Evolutionary conservation across 2,797 vertebrate species (phyloP).

Genomic region (Ctenopoma multispine): DNA sequence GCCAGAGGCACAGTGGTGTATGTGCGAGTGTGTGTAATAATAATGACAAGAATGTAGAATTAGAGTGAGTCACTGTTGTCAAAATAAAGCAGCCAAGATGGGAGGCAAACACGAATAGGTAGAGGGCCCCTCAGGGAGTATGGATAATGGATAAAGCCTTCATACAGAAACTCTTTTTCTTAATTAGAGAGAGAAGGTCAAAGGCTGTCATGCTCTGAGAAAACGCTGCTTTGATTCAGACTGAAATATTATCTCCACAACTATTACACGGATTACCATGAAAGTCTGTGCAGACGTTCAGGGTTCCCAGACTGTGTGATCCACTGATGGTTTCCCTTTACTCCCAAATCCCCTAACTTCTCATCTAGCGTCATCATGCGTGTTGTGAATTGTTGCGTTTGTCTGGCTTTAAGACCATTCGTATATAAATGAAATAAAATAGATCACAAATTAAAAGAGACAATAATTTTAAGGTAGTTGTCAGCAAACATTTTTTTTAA

Average conservation of each 20-base stretch:
- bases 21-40: slow-evolving; percentile 36
- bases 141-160: slow-evolving; percentile 33
- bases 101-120: slow-evolving; percentile 38
- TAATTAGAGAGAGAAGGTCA: slow-evolving; percentile 37
- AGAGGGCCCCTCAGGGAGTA: slow-evolving; percentile 23
- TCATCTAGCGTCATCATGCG: background rate
- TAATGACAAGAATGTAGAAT: slow-evolving; percentile 51
- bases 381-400: no score
- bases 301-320: background rate
- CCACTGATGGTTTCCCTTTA: background rate
- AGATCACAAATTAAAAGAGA: no score
- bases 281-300: background rate
- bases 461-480: background rate
- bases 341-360: background rate
- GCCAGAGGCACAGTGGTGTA: slow-evolving; percentile 47
- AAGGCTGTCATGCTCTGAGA: slow-evolving; percentile 1
- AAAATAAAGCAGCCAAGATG: slow-evolving; percentile 44
- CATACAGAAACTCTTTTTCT: slow-evolving; percentile 7
- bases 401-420: no score
- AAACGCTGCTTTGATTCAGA: background rate
- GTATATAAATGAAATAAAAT: no score
- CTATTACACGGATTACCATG: background rate
- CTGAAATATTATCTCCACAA: slow-evolving; percentile 3
- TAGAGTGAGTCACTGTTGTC: slow-evolving; percentile 59
- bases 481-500: rapidly evolving